Percentiles rank a stretch among this genome's conserved stretches.
Evolutionary conservation across 2,888 invertebrate species (phyloP).

Genomic region (Caenorhabditis panamensis): DNA sequence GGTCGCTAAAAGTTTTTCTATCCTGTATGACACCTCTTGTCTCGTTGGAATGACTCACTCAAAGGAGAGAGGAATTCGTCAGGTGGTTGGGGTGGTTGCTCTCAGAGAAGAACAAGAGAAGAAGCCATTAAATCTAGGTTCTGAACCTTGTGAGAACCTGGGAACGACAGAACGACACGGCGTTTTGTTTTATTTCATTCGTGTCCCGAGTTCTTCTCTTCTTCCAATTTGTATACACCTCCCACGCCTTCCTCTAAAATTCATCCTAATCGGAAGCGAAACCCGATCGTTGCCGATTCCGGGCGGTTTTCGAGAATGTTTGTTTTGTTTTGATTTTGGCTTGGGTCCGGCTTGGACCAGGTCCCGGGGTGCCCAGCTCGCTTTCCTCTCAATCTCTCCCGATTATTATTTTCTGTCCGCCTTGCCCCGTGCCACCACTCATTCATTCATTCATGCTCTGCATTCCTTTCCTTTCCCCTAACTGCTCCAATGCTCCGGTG

Average conservation of each 20-base stretch:
- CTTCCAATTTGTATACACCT: constrained; percentile 55
- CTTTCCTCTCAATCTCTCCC: constrained; percentile 14
- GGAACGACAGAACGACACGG: constrained; percentile 5
- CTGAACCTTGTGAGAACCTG: constrained; percentile 24
- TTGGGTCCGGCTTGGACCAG: constrained; percentile 12
- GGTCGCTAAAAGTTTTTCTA: constrained; percentile 6
- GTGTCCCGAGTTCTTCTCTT: neutral
- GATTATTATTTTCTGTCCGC: constrained; percentile 42
- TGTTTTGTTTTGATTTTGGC: constrained; percentile 56
- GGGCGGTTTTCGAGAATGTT: constrained; percentile 48
- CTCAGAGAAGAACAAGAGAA: constrained; percentile 14
- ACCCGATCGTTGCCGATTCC: too few relatives aligned
- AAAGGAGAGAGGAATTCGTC: constrained; percentile 33
- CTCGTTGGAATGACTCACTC: constrained; percentile 22
- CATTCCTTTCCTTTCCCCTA: too few relatives aligned
- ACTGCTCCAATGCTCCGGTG: constrained; percentile 4
- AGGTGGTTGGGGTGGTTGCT: constrained; percentile 28
- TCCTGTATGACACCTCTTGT: constrained; percentile 19
- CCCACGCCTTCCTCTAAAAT: constrained; percentile 43
- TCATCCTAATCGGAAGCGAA: constrained; percentile 43
- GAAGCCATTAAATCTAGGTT: constrained; percentile 41
- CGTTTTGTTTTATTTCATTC: constrained; percentile 31
- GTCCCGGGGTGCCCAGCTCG: neutral
- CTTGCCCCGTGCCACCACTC: constrained; percentile 29
- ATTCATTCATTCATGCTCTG: constrained; percentile 45